These are phyloP conservation scores for Collichthys lucidus DNA, from an alignment of 2,113 vertebrate species.

Conservation along the genomic window DNA sequence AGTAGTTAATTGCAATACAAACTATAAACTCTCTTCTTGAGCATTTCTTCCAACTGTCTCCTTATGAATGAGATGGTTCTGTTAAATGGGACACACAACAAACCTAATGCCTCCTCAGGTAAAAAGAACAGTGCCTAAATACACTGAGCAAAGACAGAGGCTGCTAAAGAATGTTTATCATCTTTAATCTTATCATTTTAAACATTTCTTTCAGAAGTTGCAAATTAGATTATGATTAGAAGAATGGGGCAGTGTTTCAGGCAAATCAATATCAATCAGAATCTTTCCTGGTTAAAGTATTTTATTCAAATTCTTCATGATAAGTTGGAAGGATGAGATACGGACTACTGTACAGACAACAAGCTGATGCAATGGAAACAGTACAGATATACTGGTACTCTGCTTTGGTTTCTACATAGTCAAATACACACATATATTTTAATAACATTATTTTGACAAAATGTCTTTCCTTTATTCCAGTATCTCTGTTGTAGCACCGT, in stretches of 20 bases:
- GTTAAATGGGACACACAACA: too few species aligned
- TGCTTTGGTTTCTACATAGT: background rate
- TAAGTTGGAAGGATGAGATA: background rate
- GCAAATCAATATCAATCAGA: slow-evolving; percentile 9
- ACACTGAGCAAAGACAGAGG: slow-evolving; percentile 1
- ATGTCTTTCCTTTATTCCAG: background rate
- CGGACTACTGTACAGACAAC: background rate
- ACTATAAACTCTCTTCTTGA: background rate
- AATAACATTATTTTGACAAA: background rate
- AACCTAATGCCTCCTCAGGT: too few species aligned
- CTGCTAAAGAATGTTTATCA: slow-evolving; percentile 2
- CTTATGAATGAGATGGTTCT: too few species aligned
- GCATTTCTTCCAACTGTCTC: background rate
- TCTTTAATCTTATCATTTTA: slow-evolving; percentile 32
- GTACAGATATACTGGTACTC: background rate
- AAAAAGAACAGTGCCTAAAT: background rate
- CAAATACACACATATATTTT: background rate
- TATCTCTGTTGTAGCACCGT: background rate
- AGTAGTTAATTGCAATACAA: background rate
- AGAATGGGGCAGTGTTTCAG: slow-evolving; percentile 19
- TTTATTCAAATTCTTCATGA: slow-evolving; percentile 20
- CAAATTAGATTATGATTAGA: background rate
- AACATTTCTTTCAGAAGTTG: background rate
- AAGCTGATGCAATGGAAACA: slow-evolving; percentile 3
- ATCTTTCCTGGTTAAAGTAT: background rate